Conservation (phyloP, 2,888 invertebrate genomes). For the Encarsia formosa region DNA sequence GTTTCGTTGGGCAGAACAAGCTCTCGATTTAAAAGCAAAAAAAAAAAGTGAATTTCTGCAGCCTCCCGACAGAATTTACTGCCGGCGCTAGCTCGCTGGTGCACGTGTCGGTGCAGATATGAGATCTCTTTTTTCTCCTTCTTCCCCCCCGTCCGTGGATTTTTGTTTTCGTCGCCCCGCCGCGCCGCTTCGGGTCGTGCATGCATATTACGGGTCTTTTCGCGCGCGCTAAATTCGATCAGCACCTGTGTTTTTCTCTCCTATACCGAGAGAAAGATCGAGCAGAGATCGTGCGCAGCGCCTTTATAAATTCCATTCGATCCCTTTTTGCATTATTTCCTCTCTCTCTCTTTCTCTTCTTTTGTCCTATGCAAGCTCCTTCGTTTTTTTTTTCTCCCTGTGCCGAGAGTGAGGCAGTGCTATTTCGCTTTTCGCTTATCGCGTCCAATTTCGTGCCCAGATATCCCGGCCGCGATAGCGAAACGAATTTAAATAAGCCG, state of each 20-base stretch:
- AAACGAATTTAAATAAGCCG: conserved; percentile 50
- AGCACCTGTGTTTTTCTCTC: conserved; percentile 25
- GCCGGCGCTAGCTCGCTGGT: no score
- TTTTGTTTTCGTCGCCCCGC: background rate
- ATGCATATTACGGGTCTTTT: conserved; percentile 21
- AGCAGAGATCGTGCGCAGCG: conserved; percentile 41
- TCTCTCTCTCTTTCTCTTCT: no score
- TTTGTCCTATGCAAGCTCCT: conserved; percentile 21
- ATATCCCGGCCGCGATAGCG: conserved; percentile 32
- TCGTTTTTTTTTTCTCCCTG: conserved; percentile 20
- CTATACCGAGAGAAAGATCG: conserved; percentile 30
- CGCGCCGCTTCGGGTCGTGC: conserved; percentile 6
- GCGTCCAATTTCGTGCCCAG: conserved; percentile 49
- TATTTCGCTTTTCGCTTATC: conserved; percentile 48
- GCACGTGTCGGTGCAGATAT: background rate
- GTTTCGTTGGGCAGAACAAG: no score
- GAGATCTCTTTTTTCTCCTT: background rate
- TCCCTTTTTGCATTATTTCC: conserved; percentile 39
- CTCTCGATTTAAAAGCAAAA: no score
- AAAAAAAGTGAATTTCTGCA: no score
- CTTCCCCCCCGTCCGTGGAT: background rate
- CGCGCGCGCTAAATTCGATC: conserved; percentile 28
- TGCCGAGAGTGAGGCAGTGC: conserved; percentile 34
- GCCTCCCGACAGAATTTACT: no score
- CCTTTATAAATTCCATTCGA: conserved; percentile 44